Evolutionary conservation across 2,113 vertebrate species (phyloP), one percentile per base, ranked within the genome.

Genomic region (Silurus asotus): DNA sequence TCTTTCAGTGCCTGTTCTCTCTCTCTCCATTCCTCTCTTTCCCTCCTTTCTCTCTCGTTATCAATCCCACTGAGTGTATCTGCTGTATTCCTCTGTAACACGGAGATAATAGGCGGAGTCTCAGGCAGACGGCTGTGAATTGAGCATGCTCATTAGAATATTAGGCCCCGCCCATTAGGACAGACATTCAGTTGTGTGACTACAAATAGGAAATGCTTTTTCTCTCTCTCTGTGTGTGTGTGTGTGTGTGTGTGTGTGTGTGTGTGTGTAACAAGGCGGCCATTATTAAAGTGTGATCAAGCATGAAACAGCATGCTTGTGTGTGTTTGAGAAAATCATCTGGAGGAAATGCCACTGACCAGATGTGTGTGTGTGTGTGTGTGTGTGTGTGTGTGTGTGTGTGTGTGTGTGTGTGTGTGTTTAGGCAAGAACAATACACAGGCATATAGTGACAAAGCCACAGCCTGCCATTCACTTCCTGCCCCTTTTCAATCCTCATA

Each of bases 211-310:
- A 77, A 55, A 55, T 3, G 51, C 74, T 77, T 15, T 25, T 25
- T 8, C 9, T n/a, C 45, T 1, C 20, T 51, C 5, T 55, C 3
- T 61, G 19, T 62, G 19, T 20, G 17, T 61, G 49, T 51, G 10
- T 55, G 15, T 61, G 19, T 62, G 19, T 20, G 17, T 61, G 59
- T 61, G 69, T 61, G 59, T 75, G 64, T 20, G 51, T 55, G 45
- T 53, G 84, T 48, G 58, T 55, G n/a, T 23, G 58, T 5, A 62
- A 88, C 87, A 87, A 88, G 67, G 74, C 67, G 45, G 77, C 74
- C 83, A 80, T 90, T 90, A 88, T 90, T 56, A 80, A 62, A 74
- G 82, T 67, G 76, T 87, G 58, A 79, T 55, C 45, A 23, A 58
- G 79, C 59, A 58, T 86, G 75, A 83, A 82, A 70, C 84, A 25